phyloP scores from a whole-genome alignment of 2,888 invertebrate species.

The Drosophila glabriapex region DNA sequence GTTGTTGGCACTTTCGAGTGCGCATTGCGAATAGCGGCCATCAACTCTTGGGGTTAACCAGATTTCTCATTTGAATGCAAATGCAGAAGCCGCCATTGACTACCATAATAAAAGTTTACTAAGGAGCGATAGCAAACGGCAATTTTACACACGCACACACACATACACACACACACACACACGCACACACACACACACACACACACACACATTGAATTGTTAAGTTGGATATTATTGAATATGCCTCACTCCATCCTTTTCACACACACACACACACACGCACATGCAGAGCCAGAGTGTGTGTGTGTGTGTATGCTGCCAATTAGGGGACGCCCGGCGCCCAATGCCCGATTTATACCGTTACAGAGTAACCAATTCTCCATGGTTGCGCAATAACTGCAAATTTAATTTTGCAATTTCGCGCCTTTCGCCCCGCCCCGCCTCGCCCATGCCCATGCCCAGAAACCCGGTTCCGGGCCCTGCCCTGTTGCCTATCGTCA shows the following conservation, averaged over 20 bases:
- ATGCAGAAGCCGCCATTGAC: slow-evolving; percentile 43
- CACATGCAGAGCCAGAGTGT: background rate
- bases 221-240: slow-evolving; percentile 40
- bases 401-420: slow-evolving; percentile 80
- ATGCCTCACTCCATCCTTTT: slow-evolving; percentile 17
- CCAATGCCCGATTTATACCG: slow-evolving; percentile 65
- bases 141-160: slow-evolving; percentile 7
- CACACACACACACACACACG: background rate
- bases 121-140: slow-evolving; percentile 14
- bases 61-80: slow-evolving; percentile 67
- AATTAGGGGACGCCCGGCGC: slow-evolving; percentile 54
- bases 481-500: slow-evolving; percentile 12
- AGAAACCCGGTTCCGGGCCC: background rate
- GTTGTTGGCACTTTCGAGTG: background rate
- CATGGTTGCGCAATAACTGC: slow-evolving; percentile 81
- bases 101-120: slow-evolving; percentile 54
- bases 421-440: slow-evolving; percentile 55
- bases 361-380: slow-evolving; percentile 77
- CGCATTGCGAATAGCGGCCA: slow-evolving; percentile 17
- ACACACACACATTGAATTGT: slow-evolving; percentile 17
- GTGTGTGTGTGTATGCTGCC: slow-evolving; percentile 36
- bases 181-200: slow-evolving; percentile 2
- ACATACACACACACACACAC: slow-evolving; percentile 10
- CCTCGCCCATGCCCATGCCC: slow-evolving; percentile 7
- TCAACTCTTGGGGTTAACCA: slow-evolving; percentile 67